These are phyloP conservation scores for Columba guinea DNA, from an alignment of 2,797 vertebrate species.

Conservation along the genomic window DNA sequence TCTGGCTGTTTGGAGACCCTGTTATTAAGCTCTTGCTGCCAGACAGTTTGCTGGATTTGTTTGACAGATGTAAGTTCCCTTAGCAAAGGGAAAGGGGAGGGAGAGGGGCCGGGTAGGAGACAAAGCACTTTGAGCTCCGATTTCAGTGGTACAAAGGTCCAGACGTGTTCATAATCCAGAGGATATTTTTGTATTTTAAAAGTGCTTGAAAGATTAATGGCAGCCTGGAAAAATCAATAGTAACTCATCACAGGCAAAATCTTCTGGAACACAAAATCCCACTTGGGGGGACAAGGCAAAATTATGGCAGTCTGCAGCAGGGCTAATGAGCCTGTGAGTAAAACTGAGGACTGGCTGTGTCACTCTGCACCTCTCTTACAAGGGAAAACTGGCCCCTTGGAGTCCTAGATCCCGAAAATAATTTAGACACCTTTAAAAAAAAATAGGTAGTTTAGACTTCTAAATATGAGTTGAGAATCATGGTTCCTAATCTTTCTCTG, in stretches of 20 bases:
- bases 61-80: not conserved
- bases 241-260: slow-evolving; percentile 45
- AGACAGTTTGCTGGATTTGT: not conserved
- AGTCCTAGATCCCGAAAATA: not conserved
- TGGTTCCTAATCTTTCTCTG: not conserved
- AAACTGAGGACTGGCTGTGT: not conserved
- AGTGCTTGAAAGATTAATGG: slow-evolving; percentile 42
- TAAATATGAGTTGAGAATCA: not conserved
- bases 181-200: not conserved
- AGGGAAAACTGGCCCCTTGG: not conserved
- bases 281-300: slow-evolving; percentile 30
- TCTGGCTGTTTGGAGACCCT: not conserved
- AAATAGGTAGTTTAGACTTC: not conserved
- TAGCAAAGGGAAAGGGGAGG: not conserved
- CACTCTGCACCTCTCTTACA: not conserved
- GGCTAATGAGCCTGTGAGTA: slow-evolving; percentile 55
- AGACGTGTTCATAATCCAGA: slow-evolving; percentile 21
- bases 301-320: slow-evolving; percentile 14
- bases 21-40: not conserved
- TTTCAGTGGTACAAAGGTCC: not conserved
- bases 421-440: not conserved
- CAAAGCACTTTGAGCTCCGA: not conserved
- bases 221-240: slow-evolving; percentile 46
- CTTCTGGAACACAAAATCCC: slow-evolving; percentile 44
- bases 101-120: not conserved